phyloP scores from a whole-genome alignment of 1,140 invertebrate genomes.

The Pogonomyrmex californicus region DNA sequence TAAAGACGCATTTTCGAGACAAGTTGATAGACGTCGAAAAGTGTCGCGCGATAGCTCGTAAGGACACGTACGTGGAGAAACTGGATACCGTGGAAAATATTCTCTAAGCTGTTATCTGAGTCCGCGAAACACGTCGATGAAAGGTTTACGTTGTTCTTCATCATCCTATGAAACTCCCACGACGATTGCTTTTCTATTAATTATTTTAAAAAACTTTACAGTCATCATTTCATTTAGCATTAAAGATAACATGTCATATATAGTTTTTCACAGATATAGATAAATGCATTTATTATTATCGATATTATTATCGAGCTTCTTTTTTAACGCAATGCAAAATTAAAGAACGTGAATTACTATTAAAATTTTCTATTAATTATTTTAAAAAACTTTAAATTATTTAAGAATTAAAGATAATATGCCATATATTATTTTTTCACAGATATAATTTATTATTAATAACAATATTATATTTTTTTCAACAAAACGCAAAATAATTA shows the following conservation, averaged over 20 bases:
- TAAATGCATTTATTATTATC: background rate
- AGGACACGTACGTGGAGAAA: conserved; percentile 48
- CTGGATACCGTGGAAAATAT: conserved; percentile 55
- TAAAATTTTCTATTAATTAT: no score
- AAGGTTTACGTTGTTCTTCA: background rate
- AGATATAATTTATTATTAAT: background rate
- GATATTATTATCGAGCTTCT: background rate
- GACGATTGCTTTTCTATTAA: background rate
- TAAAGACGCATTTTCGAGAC: conserved; percentile 63
- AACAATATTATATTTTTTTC: background rate
- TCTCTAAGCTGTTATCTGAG: conserved; percentile 20
- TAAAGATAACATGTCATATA: background rate
- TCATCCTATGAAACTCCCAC: background rate
- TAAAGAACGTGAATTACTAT: background rate
- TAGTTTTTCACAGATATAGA: background rate
- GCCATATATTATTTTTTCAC: background rate
- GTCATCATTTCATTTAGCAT: background rate
- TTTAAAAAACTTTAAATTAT: background rate
- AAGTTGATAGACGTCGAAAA: conserved; percentile 33
- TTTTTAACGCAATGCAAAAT: background rate
- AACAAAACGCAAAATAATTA: background rate
- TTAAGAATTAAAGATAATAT: background rate
- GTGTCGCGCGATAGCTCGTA: conserved; percentile 30
- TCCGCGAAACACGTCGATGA: background rate
- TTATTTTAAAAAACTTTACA: no score